Conservation (phyloP, 2,888 invertebrate genomes). For the Chironomus tentans region DNA sequence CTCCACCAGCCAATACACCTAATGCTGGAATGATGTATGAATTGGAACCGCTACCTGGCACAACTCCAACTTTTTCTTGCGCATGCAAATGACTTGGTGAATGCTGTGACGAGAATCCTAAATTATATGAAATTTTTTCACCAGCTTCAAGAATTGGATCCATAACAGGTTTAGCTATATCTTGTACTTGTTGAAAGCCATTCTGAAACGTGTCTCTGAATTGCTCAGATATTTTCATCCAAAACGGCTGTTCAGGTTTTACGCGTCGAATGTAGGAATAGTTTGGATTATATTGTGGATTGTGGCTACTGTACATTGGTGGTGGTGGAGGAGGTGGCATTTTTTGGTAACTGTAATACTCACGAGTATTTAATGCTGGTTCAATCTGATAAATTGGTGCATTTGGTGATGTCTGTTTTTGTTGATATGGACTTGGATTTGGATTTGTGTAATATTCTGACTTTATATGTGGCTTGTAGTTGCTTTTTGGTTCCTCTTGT, state of each 20-base stretch:
- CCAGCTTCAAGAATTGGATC: slow-evolving; percentile 70
- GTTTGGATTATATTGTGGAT: slow-evolving; percentile 35
- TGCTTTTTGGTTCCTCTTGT: slow-evolving; percentile 31
- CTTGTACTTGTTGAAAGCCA: slow-evolving; percentile 59
- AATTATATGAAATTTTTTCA: slow-evolving; percentile 67
- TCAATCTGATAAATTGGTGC: slow-evolving; percentile 28
- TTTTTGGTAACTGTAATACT: slow-evolving; percentile 19
- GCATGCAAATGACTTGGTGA: slow-evolving; percentile 32
- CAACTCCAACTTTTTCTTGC: slow-evolving; percentile 56
- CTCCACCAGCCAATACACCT: slow-evolving; percentile 72
- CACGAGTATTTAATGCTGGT: slow-evolving; percentile 34
- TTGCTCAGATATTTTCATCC: slow-evolving; percentile 63
- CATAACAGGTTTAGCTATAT: slow-evolving; percentile 44
- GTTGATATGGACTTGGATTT: slow-evolving; percentile 29
- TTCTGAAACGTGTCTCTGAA: slow-evolving; percentile 63
- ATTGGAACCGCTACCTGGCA: slow-evolving; percentile 37
- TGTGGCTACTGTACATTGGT: slow-evolving; percentile 31
- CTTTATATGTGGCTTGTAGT: slow-evolving; percentile 28
- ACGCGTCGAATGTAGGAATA: slow-evolving; percentile 52
- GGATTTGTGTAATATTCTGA: slow-evolving; percentile 31
- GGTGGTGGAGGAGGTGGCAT: slow-evolving; percentile 46
- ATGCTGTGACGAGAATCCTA: slow-evolving; percentile 49
- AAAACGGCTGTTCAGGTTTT: slow-evolving; percentile 54
- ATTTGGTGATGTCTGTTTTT: not conserved
- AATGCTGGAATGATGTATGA: slow-evolving; percentile 65